Base-by-base conservation (phyloP, 2,888 invertebrate genomes). In the Drosophila dives region DNA sequence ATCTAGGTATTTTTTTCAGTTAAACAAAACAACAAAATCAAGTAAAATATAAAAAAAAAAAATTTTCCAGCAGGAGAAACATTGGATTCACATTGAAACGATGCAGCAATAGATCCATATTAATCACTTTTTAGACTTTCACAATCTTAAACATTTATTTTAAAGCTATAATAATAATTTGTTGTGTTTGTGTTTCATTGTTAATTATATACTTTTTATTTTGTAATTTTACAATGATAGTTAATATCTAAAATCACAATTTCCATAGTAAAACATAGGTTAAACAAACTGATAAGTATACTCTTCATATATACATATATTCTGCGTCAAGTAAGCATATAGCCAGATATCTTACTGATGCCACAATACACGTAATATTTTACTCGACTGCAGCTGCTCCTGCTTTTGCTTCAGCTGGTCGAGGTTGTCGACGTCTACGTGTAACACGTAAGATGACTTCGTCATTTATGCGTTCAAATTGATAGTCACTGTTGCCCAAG, bases 401-500 rank as follows among this genome's bases (percentile, higher is more conserved):
- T 49, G 26, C 23, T 23, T 10, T 23, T 15, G 1, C 17, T 49
- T 10, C 49, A 26, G 17, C 20, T 11, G 48, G 36, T 34, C 66
- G 70, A 7, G 26, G 38, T 38, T 69, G 70, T 29, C 81, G 64
- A 26, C 17, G 60, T 34, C 80, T 84, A 4, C 86, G 74, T 4
- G 69, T 90, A n/a, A 92, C 91, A 34, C 90, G 90, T 33, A 92
- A 75, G 36, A 92, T 83, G 0, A 92, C 79, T 38, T 90, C 81
- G 69, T 90, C 87, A 5, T 91, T 88, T 12, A 90, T 67, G 20
- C 80, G 81, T 67, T 92, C 92, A 51, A 91, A 91, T 51, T 91
- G 89, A 81, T 92, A 92, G 29, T 92, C 85, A 20, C 85, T 89
- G 11, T 89, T 79, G 23, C 92, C 92, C 15, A 92, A 59, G 0